Evolutionary conservation across 1,140 invertebrate species (phyloP), one percentile per base, ranked within the genome.

Genomic region (Microplitis demolitor): DNA sequence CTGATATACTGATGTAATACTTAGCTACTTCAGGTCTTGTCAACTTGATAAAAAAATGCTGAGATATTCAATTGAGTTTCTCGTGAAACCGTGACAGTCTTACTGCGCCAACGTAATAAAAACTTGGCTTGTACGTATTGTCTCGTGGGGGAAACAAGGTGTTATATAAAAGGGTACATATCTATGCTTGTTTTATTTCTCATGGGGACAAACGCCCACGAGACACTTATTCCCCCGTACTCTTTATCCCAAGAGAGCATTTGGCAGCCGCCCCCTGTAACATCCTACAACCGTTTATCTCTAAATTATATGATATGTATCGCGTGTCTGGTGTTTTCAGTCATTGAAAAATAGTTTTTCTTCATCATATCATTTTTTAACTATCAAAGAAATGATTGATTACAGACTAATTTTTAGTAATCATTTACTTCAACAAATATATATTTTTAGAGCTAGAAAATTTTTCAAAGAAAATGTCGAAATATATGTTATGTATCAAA

Each of bases 201-300:
- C 78, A 74, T 66, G 67, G 56, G 51, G 66, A 74, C 69, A 80
- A 72, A 82, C 82, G 82, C 82, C 80, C 80, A 84, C 78, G 45
- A 79, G 24, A 64, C 11, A 39, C 78, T 45, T 11, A 81, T 80
- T 81, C 82, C 83, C 78, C 79, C 75, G 63, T 73, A 77, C 76
- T 39, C 81, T 33, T 45, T 45, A 45, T 45, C 39, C 39, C 39
- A 45, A 70, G 81, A 77, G 81, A 69, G 66, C 69, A 35, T 64
- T 64, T 64, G 62, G 34, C 34, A 37, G 35, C 62, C 62, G 62
- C 62, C 62, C 62, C 62, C 62, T 64, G 37, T 45, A 14, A 34
- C 62, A 64, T 37, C 16, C 34, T 64, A 64, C 35, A 24, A 39
- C 37, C 35, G 62, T 64, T 64, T 64, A 64, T 64, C 62, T 64